Conservation (phyloP, 2,888 invertebrate genomes). For the Folsomia candida region DNA sequence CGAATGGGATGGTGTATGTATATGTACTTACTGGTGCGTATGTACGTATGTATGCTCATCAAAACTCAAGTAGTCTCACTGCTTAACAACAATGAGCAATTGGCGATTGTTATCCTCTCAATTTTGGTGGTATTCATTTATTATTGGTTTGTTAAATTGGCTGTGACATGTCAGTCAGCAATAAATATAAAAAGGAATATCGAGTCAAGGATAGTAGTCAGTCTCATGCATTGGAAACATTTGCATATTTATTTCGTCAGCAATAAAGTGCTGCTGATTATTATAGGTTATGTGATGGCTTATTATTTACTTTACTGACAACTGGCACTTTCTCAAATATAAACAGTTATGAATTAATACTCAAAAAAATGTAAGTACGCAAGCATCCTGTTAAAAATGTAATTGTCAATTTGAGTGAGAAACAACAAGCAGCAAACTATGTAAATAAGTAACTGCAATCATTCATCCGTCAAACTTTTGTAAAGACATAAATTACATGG, state of each 20-base stretch:
- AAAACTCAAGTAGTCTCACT: not conserved
- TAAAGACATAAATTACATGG: not conserved
- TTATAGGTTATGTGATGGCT: not conserved
- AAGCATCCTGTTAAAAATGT: not conserved
- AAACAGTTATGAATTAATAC: conserved; percentile 32
- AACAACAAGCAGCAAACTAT: too few species aligned
- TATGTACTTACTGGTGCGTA: not conserved
- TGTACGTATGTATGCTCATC: too few species aligned
- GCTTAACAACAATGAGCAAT: conserved; percentile 9
- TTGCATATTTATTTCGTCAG: conserved; percentile 1
- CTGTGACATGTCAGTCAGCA: conserved; percentile 15
- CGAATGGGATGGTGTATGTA: not conserved
- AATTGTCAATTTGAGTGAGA: too few species aligned
- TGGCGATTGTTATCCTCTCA: not conserved
- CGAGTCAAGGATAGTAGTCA: conserved; percentile 7
- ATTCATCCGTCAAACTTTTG: not conserved
- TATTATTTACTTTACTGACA: conserved; percentile 12
- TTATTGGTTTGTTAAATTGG: conserved; percentile 5
- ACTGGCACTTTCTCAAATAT: conserved; percentile 17
- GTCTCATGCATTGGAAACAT: not conserved
- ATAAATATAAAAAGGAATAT: not conserved
- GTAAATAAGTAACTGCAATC: not conserved
- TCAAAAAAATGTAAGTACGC: conserved; percentile 7
- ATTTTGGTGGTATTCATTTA: conserved; percentile 6
- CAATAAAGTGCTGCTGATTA: not conserved